phyloP scores from a whole-genome alignment of 2,888 invertebrate genomes.

The Tetheella fluctuosa region DNA sequence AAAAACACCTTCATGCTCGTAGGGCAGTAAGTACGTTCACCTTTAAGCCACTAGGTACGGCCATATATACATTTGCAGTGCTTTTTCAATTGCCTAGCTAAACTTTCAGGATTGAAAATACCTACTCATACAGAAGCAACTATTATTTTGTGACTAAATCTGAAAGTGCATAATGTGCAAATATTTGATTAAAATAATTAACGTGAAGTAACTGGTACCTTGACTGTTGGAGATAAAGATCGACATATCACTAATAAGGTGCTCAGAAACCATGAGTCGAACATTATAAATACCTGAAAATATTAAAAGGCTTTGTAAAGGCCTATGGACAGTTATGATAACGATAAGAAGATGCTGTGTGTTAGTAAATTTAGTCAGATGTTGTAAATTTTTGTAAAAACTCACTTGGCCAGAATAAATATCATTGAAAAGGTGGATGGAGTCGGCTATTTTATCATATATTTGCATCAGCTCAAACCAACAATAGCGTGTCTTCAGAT shows the following conservation, averaged over 20 bases:
- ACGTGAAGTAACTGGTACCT: slow-evolving; percentile 37
- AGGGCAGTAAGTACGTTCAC: too few species aligned
- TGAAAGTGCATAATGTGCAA: too few species aligned
- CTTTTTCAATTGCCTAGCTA: too few species aligned
- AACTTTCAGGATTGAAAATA: too few species aligned
- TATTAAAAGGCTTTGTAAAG: slow-evolving; percentile 15
- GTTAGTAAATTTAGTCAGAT: too few species aligned
- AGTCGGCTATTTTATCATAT: slow-evolving; percentile 64
- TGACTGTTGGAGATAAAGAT: slow-evolving; percentile 57
- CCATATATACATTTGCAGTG: too few species aligned
- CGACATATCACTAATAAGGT: slow-evolving; percentile 60
- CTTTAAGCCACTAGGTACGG: too few species aligned
- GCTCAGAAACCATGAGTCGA: slow-evolving; percentile 53
- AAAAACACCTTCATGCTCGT: too few species aligned
- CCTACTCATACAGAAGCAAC: too few species aligned
- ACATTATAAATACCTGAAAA: slow-evolving; percentile 62
- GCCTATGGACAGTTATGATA: slow-evolving; percentile 3
- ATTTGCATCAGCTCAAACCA: slow-evolving; percentile 72
- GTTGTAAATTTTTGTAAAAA: neutral
- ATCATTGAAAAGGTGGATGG: slow-evolving; percentile 56
- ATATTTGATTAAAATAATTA: neutral
- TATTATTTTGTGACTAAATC: too few species aligned
- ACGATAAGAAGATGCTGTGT: slow-evolving; percentile 9
- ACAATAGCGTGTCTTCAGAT: slow-evolving; percentile 37
- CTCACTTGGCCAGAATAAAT: slow-evolving; percentile 63